A percentile compares a stretch with the other conserved stretches of the same genome.
These are phyloP conservation scores for Macrosoma leucophasiata DNA, from an alignment of 2,888 invertebrate species.

Conservation along the genomic window DNA sequence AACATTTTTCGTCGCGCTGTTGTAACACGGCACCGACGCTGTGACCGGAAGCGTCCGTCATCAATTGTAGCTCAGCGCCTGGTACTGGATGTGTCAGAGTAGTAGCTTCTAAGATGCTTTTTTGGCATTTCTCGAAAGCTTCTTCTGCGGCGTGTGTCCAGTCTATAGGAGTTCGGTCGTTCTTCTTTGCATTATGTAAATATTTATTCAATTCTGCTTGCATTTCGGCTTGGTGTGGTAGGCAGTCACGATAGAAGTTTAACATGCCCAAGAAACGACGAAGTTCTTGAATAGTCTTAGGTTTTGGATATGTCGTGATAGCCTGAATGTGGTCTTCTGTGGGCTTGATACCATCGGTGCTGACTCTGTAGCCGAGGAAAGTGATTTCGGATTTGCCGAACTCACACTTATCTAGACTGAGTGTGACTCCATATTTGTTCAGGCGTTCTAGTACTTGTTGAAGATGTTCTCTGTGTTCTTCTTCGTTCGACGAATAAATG, in stretches of 20 bases:
- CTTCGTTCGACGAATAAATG: not conserved
- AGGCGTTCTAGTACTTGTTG: constrained; percentile 1
- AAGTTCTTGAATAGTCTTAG: constrained; percentile 15
- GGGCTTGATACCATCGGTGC: constrained; percentile 4
- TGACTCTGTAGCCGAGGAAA: not conserved
- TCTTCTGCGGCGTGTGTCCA: constrained; percentile 18
- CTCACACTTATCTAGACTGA: not conserved
- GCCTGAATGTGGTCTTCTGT: not conserved
- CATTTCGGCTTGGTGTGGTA: constrained; percentile 4
- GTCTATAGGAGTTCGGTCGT: constrained; percentile 20
- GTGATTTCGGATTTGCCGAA: not conserved
- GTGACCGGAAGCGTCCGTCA: constrained; percentile 23
- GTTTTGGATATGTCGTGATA: not conserved
- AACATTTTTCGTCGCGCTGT: constrained; percentile 13
- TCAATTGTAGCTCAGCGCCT: constrained; percentile 17
- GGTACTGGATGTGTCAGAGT: constrained; percentile 10
- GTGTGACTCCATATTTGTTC: constrained; percentile 1
- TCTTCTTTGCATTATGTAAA: constrained; percentile 18
- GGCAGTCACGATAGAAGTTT: constrained; percentile 21
- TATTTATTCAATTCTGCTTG: constrained; percentile 4
- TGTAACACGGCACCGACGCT: constrained; percentile 24
- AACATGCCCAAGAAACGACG: constrained; percentile 24
- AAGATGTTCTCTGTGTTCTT: constrained; percentile 1
- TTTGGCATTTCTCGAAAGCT: constrained; percentile 20
- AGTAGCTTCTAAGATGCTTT: constrained; percentile 16